Conservation (phyloP, 2,888 invertebrate genomes). For the Gymnocheta viridis region DNA sequence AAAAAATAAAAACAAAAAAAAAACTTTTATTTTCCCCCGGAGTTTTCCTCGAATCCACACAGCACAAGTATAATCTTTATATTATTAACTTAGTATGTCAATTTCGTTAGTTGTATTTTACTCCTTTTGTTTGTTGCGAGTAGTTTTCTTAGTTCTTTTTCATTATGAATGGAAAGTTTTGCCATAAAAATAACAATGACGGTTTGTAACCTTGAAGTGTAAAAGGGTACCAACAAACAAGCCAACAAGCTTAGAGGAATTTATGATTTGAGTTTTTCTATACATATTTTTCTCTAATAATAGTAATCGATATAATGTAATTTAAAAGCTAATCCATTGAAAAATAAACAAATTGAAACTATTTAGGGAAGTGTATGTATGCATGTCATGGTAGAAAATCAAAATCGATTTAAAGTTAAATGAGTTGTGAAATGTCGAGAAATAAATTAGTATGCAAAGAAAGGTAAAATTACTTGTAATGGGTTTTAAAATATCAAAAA, state of each 20-base stretch:
- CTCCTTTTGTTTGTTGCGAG: slow-evolving; percentile 2
- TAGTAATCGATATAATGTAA: slow-evolving; percentile 18
- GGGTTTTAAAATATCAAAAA: too few species aligned
- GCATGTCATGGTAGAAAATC: background rate
- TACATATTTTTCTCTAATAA: background rate
- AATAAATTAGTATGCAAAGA: background rate
- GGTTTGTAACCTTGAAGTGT: slow-evolving; percentile 22
- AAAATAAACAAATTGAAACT: background rate
- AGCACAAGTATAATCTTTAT: background rate
- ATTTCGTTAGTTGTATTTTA: background rate
- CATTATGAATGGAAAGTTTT: slow-evolving; percentile 26
- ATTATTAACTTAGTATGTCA: background rate
- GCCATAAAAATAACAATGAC: slow-evolving; percentile 24
- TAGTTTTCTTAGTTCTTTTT: slow-evolving; percentile 3
- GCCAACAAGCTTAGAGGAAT: background rate
- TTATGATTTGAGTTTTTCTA: slow-evolving; percentile 1
- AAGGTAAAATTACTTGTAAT: background rate
- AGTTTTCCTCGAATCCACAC: background rate
- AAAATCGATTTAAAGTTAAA: background rate
- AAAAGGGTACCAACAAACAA: slow-evolving; percentile 20
- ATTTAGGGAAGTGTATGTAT: slow-evolving; percentile 20
- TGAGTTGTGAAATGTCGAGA: background rate
- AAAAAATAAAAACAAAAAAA: background rate
- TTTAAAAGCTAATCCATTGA: background rate
- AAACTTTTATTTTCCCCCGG: background rate